Base-by-base conservation (phyloP, 1,140 invertebrate species). In the Dendrolimus punctatus region DNA sequence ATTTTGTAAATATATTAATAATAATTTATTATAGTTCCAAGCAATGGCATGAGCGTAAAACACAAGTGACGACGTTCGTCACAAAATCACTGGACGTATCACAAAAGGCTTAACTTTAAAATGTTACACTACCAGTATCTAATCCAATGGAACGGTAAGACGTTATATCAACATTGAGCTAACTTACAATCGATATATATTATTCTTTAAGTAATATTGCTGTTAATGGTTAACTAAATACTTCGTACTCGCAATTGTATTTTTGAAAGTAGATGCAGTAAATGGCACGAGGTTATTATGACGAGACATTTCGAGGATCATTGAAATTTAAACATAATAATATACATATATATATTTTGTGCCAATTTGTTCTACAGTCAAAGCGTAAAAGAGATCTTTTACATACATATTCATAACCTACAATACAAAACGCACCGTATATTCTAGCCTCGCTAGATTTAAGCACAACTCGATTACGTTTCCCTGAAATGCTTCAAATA, bases 181-280 rank as follows among this genome's bases (percentile, higher is more conserved):
- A 81, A 81, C 77, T 85, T 85, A 85, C 71, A 77, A 73, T 71
- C 76, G 76, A 85, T 83, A 82, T 82, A 82, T 81, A n/a, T 75
- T 73, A 77, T 64, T 71, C 66, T 72, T 85, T 85, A 85, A 82
- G 82, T 85, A 85, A 75, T 81, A 85, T 85, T 82, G 78, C 82
- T 82, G 80, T 85, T 84, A 82, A 78, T 64, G 66, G 71, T 82
- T 80, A 80, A 78, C 74, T 82, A 80, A 66, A 64, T 71, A 73
- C 71, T 73, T 71, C 64, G 60, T 73, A 68, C 61, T 65, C 61
- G 53, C 61, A 67, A 79, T 72, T 79, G 71, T 76, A 73, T 75
- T 73, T 53, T 63, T 72, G 79, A 81, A 71, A 70, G 71, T 82
- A 80, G 76, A 82, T 73, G 67, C 76, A 76, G 75, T 67, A 49